phyloP scores from a whole-genome alignment of 2,888 invertebrate species.

The Bhutanitis thaidina region DNA sequence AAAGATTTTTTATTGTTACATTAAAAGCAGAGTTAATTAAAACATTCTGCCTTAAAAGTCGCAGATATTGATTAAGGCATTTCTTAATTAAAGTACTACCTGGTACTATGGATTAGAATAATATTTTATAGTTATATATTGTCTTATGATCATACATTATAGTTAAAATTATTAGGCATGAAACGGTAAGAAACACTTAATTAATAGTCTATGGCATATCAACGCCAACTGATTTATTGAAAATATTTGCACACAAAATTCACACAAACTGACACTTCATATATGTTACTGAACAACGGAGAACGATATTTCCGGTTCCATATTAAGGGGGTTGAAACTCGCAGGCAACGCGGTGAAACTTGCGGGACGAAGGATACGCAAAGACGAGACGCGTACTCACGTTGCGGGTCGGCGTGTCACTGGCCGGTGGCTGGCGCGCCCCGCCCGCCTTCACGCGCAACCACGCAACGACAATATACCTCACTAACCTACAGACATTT shows the following conservation, averaged over 20 bases:
- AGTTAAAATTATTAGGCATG: background rate
- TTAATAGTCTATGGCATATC: background rate
- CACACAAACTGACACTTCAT: constrained; percentile 1
- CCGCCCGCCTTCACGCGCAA: constrained; percentile 41
- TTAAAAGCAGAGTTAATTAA: constrained; percentile 1
- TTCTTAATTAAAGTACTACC: background rate
- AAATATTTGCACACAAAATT: background rate
- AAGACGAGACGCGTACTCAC: constrained; percentile 48
- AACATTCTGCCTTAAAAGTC: background rate
- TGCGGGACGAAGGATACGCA: constrained; percentile 27
- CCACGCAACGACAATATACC: constrained; percentile 43
- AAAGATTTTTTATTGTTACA: constrained; percentile 10
- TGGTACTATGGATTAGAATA: too few relatives aligned
- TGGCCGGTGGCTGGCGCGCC: constrained; percentile 55
- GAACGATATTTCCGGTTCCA: background rate
- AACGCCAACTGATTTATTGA: too few relatives aligned
- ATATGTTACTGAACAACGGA: constrained; percentile 6
- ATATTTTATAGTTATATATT: too few relatives aligned
- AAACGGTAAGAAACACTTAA: background rate
- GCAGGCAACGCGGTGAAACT: constrained; percentile 34
- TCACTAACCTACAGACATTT: constrained; percentile 31
- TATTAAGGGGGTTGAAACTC: constrained; percentile 2
- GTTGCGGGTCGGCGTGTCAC: constrained; percentile 58
- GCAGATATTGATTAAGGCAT: background rate
- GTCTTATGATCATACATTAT: too few relatives aligned